Percentiles rank a stretch among this genome's conserved stretches.
phyloP scores from a whole-genome alignment of 1,140 invertebrate genomes.

The Nebria ingens region DNA sequence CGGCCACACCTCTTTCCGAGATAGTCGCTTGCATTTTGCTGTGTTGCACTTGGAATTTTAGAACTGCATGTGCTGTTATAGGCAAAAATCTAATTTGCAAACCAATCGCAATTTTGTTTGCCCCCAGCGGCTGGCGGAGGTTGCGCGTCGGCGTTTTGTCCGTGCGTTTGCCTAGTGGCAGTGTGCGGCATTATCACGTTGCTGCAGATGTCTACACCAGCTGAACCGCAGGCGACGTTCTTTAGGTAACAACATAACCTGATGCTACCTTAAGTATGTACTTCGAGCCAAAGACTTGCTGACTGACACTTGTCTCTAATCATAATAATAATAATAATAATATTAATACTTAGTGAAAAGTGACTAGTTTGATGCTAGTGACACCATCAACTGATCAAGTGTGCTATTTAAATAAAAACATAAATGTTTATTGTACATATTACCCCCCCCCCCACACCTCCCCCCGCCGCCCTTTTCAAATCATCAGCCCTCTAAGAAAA shows the following conservation, averaged over 20 bases:
- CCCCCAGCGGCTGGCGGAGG: neutral
- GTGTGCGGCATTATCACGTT: neutral
- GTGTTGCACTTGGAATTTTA: too few species aligned
- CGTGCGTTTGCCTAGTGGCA: neutral
- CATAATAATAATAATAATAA: too few species aligned
- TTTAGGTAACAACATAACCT: neutral
- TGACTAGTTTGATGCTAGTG: too few species aligned
- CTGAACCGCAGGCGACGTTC: neutral
- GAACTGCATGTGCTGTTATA: too few species aligned
- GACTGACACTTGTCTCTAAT: too few species aligned
- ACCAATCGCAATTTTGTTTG: neutral
- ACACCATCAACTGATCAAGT: too few species aligned
- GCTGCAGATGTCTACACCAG: neutral
- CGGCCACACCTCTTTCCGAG: too few species aligned
- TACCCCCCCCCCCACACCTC: neutral
- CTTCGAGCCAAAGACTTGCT: neutral
- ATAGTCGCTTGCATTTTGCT: too few species aligned
- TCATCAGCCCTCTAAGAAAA: neutral
- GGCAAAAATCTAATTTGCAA: neutral
- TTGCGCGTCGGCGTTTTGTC: neutral
- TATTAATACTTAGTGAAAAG: too few species aligned
- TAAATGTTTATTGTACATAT: neutral
- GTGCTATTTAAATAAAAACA: too few species aligned
- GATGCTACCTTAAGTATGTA: neutral
- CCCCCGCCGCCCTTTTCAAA: neutral